These are phyloP conservation scores for Andrena hattorfiana DNA, from an alignment of 2,888 invertebrate genomes.

Conservation along the genomic window DNA sequence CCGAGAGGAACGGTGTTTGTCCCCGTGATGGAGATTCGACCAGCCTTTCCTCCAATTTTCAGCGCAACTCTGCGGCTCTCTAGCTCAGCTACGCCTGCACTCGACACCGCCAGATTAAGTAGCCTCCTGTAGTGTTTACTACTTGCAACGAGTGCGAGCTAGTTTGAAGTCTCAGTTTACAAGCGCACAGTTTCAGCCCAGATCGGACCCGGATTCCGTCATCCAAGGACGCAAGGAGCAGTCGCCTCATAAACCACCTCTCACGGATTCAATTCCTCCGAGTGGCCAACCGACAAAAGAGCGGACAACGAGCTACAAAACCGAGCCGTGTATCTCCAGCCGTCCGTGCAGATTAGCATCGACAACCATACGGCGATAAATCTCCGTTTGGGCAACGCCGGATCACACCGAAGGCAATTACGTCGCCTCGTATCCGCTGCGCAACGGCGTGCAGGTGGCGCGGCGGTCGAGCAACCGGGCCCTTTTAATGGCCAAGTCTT, in stretches of 20 bases:
- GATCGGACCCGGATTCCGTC: background rate
- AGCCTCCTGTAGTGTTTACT: no score
- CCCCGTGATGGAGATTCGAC: background rate
- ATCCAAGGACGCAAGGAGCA: background rate
- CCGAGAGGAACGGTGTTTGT: conserved; percentile 3
- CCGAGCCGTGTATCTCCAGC: conserved; percentile 47
- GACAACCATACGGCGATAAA: conserved; percentile 65
- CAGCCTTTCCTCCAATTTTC: conserved; percentile 10
- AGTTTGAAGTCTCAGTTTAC: no score
- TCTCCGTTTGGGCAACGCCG: conserved; percentile 68
- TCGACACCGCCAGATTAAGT: no score
- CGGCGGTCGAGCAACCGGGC: conserved; percentile 31
- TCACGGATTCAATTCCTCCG: conserved; percentile 35
- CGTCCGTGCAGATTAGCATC: conserved; percentile 63
- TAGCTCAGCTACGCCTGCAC: no score
- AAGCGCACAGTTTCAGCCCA: no score
- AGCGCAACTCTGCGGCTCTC: conserved; percentile 1
- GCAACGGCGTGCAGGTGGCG: conserved; percentile 64
- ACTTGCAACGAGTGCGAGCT: no score
- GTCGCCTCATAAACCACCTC: background rate
- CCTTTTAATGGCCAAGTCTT: conserved; percentile 64
- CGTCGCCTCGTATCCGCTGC: conserved; percentile 60
- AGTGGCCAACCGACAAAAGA: conserved; percentile 48
- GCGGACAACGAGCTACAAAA: conserved; percentile 55
- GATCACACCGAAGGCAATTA: conserved; percentile 74